These are phyloP conservation scores for Cyphomyrus plagiostoma DNA, from an alignment of 2,113 vertebrate species.

Conservation along the genomic window DNA sequence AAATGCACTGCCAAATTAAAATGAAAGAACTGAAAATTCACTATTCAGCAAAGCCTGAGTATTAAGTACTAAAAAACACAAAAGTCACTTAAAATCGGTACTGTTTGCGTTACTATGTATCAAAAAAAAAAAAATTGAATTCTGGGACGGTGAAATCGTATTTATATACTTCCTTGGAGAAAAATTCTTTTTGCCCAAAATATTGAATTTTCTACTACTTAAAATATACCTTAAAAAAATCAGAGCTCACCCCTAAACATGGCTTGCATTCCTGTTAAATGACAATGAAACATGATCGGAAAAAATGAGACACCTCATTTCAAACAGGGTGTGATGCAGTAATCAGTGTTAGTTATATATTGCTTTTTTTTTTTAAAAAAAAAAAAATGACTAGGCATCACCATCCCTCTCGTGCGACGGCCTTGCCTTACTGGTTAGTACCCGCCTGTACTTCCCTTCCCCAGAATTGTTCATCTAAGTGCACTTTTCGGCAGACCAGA, in stretches of 20 bases:
- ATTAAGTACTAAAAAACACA: not conserved
- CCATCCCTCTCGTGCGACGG: not conserved
- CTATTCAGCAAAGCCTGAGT: not conserved
- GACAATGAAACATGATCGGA: not conserved
- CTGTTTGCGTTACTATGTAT: not conserved
- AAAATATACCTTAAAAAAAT: not conserved
- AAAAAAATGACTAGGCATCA: not conserved
- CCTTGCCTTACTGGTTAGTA: not conserved
- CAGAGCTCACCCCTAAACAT: not conserved
- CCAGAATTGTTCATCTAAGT: not conserved
- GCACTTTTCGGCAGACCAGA: not conserved
- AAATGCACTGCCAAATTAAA: conserved; percentile 12
- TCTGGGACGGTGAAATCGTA: not conserved
- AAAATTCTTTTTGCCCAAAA: not conserved
- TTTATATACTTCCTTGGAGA: not conserved
- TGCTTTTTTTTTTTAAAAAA: not conserved
- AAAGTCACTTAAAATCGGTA: not conserved
- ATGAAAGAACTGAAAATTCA: not conserved
- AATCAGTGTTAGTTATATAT: not conserved
- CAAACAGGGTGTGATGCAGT: not conserved
- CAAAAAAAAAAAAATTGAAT: not conserved
- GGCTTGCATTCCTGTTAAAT: conserved; percentile 1
- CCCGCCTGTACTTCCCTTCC: not conserved
- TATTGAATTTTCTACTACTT: conserved; percentile 9
- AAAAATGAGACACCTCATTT: conserved; percentile 2